Percentiles rank a stretch among this genome's conserved stretches.
phyloP scores from a whole-genome alignment of 2,797 vertebrate species.

The Microcaecilia unicolor region DNA sequence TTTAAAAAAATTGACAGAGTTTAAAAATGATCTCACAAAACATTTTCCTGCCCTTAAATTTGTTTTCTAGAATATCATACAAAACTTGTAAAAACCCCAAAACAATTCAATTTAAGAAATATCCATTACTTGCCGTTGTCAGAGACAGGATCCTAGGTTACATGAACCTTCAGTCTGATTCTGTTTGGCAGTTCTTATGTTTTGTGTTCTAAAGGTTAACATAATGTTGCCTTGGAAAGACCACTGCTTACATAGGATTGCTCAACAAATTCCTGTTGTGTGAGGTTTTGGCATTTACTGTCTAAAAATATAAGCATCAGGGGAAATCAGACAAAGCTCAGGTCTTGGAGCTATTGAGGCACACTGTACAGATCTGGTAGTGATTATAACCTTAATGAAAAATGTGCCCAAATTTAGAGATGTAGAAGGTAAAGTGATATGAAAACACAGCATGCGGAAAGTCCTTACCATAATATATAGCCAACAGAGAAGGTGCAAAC shows the following conservation, averaged over 20 bases:
- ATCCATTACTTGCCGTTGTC: too few relatives aligned
- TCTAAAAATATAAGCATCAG: conserved; percentile 61
- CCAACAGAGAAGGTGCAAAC: conserved; percentile 77
- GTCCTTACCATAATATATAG: conserved; percentile 88
- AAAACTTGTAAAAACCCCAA: too few relatives aligned
- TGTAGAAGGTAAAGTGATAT: conserved; percentile 32
- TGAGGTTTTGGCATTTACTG: conserved; percentile 58
- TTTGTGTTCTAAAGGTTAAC: conserved; percentile 43
- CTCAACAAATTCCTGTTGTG: conserved; percentile 60
- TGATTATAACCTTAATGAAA: conserved; percentile 51
- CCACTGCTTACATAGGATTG: conserved; percentile 56
- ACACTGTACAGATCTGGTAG: conserved; percentile 47
- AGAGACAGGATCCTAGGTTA: too few relatives aligned
- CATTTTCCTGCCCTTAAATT: too few relatives aligned
- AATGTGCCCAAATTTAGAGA: conserved; percentile 51
- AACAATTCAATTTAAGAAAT: too few relatives aligned
- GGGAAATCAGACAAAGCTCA: conserved; percentile 60
- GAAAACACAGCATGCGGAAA: conserved; percentile 32
- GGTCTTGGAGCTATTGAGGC: conserved; percentile 51
- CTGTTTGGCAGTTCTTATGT: too few relatives aligned
- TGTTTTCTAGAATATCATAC: too few relatives aligned
- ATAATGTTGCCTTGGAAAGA: conserved; percentile 55
- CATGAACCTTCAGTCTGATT: too few relatives aligned
- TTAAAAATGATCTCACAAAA: too few relatives aligned
- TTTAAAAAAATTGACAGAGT: too few relatives aligned